Base-by-base conservation (phyloP, 2,113 vertebrate genomes). In the Chionomys nivalis region DNA sequence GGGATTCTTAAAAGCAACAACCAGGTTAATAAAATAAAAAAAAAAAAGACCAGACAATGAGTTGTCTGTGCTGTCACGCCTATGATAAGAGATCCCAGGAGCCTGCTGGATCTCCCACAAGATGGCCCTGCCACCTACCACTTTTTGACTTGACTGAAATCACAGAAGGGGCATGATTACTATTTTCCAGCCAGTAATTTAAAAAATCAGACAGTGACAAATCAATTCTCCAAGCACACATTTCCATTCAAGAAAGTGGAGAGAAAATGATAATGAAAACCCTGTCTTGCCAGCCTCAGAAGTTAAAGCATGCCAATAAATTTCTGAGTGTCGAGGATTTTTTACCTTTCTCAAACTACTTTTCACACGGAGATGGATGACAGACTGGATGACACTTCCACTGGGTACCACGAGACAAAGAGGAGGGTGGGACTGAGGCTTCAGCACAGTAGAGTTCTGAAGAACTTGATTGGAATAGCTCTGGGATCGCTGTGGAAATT, bases 161-260 rank as follows among this genome's bases (percentile, higher is more conserved):
- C 44, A 87, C 76, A 70, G 93, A 95, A 83, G 39, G 4, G 36
- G 73, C 16, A 16, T 70, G 42, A 63, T 92, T 77, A 68, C 87
- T 82, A 66, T 97, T 95, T 96, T 94, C 77, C 49, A 94, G 52
- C 63, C 16, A 85, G 85, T 95, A 97, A 95, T 81, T 73, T 87
- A 97, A 95, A 94, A 94, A 95, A 89, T 75, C 94, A 94, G 93
- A 72, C 76, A 70, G 94, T 94, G 90, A 94, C 85, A 89, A 96
- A 95, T 96, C 95, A 93, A 0, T 96, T 95, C 85, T 89, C 49
- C 70, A 89, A 68, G 36, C 39, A 75, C 70, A 66, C 36, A 61
- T 87, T 94, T 93, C 58, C 68, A 93, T 78, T 90, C 16, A 58
- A 26, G 72, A 94, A 89, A 72, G 11, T 52, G 77, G 26, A 79